phyloP scores from a whole-genome alignment of 1,140 invertebrate species.

The Zaprionus vittiger region DNA sequence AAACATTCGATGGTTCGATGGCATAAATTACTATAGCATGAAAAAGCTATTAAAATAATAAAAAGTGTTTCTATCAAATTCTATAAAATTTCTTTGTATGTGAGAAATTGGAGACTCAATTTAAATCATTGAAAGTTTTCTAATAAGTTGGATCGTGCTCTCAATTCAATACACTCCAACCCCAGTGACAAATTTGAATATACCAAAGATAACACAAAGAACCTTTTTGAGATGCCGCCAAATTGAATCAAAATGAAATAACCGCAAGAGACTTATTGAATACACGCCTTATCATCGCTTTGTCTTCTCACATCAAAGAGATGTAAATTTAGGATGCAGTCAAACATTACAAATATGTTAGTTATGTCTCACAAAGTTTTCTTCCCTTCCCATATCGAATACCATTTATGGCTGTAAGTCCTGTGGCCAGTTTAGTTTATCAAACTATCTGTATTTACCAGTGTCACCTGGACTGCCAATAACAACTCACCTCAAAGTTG shows the following conservation, averaged over 20 bases:
- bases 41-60: conserved; percentile 9
- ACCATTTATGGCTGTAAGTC: background rate
- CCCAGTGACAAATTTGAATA: background rate
- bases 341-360: background rate
- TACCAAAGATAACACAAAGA: background rate
- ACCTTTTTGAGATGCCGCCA: background rate
- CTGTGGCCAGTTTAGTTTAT: background rate
- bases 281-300: background rate
- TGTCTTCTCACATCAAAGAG: background rate
- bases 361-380: background rate
- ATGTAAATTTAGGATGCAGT: background rate
- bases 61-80: background rate
- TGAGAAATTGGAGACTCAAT: background rate
- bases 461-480: conserved; percentile 9
- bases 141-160: background rate
- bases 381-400: background rate
- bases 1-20: background rate
- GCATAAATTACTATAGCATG: background rate
- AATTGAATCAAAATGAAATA: background rate
- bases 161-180: no score
- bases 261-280: background rate
- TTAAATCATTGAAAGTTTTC: background rate
- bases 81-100: background rate
- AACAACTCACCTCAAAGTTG: conserved; percentile 38
- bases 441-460: conserved; percentile 31